These are phyloP conservation scores for Andrena fulva DNA, from an alignment of 2,888 invertebrate species.

Conservation along the genomic window DNA sequence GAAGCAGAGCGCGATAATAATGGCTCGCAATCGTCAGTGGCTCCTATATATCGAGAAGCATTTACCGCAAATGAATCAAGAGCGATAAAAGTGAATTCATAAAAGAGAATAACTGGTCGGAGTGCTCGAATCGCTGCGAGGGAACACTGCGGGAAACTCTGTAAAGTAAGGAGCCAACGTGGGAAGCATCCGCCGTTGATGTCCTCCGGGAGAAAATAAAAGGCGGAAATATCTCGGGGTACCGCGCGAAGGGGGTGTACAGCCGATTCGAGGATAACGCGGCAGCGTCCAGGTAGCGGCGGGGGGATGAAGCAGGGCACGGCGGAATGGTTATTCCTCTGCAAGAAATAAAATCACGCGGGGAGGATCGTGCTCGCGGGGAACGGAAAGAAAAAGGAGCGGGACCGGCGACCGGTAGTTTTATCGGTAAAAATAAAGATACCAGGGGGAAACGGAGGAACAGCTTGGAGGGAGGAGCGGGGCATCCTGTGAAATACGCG, in stretches of 20 bases:
- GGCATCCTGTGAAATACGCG: slow-evolving; percentile 27
- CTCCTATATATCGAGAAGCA: too few relatives aligned
- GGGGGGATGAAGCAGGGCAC: slow-evolving; percentile 16
- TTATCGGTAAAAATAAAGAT: slow-evolving; percentile 52
- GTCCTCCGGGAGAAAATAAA: slow-evolving; percentile 8
- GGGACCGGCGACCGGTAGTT: slow-evolving; percentile 40
- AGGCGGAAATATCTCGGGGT: slow-evolving; percentile 13
- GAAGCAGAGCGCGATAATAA: background rate
- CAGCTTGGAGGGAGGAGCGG: slow-evolving; percentile 3
- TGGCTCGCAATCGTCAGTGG: too few relatives aligned
- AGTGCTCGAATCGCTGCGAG: background rate
- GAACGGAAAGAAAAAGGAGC: slow-evolving; percentile 31
- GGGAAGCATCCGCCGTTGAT: background rate
- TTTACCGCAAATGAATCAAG: background rate
- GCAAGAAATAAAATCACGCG: slow-evolving; percentile 32
- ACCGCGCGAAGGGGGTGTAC: background rate
- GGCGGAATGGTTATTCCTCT: slow-evolving; percentile 28
- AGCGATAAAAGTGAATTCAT: background rate
- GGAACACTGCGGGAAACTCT: background rate
- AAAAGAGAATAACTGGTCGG: background rate
- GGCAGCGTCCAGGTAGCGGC: background rate
- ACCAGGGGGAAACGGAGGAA: slow-evolving; percentile 16
- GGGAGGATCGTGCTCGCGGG: slow-evolving; percentile 11
- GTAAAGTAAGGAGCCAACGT: background rate
- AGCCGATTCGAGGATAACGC: slow-evolving; percentile 6